Base-by-base conservation (phyloP, 2,888 invertebrate species). In the Dasysyrphus albostriatus region DNA sequence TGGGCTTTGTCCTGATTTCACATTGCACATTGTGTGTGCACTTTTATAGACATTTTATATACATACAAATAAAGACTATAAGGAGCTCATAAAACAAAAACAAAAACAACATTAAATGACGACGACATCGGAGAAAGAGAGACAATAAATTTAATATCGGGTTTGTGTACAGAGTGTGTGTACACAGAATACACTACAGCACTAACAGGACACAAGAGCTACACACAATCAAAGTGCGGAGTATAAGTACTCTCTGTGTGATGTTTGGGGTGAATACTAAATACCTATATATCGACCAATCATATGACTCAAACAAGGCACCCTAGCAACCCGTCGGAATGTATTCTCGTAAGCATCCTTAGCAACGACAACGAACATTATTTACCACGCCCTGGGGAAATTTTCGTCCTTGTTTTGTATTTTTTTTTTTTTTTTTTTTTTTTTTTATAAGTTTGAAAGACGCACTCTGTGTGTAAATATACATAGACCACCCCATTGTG, bases 361-460 rank as follows among this genome's bases (percentile, higher is more conserved):
- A 69, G 81, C 85, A 85, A 85, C 85, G 74, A 78, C 32, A 82
- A 77, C 65, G 65, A 67, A 67, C 63, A 77, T 85, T 85, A 85
- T 85, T 82, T 82, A 85, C 85, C 85, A 85, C 85, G 85, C 85
- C 85, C 85, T 85, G 82, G 85, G 82, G 85, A 85, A 85, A 85
- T 82, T 77, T 82, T 73, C 59, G 69, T 82, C 69, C 81, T 85
- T 76, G 70, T 75, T 70, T 34, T n/a, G n/a, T n/a, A n/a, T 24
- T 2, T 5, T 56, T 69, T 69, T 54, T 37, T 5, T 19, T 19
- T 63, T 47, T 3, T 14, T 7, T 19, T 67, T 67, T 34, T 34
- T 14, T 19, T 9, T 47, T 12, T 14, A 14, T 14, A 47, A 69
- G n/a, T 54, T 67, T 69, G 24, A 59, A 80, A 81, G 80, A 81